phyloP scores from a whole-genome alignment of 2,797 vertebrate genomes.

The Streptopelia turtur region DNA sequence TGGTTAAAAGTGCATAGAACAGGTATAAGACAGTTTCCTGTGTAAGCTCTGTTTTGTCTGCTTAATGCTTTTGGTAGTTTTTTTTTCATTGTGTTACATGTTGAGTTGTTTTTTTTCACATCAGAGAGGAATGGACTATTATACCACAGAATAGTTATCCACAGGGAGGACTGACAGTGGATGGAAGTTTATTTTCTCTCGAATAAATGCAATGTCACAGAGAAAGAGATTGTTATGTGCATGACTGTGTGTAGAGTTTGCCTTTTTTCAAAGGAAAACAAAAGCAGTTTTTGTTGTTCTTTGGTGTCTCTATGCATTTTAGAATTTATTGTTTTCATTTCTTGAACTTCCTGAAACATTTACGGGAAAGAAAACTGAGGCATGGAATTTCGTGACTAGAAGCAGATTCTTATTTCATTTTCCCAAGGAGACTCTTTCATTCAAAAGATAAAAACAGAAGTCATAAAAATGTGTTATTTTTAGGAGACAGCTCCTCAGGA shows the following conservation, averaged over 20 bases:
- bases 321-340: not conserved
- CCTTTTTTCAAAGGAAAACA: not conserved
- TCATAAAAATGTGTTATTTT: constrained; percentile 10
- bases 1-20: not conserved
- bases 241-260: not conserved
- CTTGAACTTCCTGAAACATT: constrained; percentile 11
- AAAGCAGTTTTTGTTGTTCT: rapidly evolving
- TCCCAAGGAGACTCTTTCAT: not conserved
- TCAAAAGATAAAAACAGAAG: not conserved
- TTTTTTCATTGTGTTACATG: not conserved
- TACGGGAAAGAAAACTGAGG: not conserved
- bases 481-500: not conserved
- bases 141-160: not conserved
- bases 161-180: not conserved
- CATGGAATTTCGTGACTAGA: not conserved
- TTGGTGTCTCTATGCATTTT: not conserved
- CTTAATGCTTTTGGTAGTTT: not conserved
- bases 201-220: not conserved
- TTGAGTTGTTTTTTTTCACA: not conserved
- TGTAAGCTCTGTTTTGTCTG: not conserved
- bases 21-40: not conserved
- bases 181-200: not conserved
- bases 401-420: not conserved
- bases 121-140: not conserved
- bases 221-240: not conserved